Evolutionary conservation across 2,888 invertebrate species (phyloP).

Genomic region (Strigamia crassipes): DNA sequence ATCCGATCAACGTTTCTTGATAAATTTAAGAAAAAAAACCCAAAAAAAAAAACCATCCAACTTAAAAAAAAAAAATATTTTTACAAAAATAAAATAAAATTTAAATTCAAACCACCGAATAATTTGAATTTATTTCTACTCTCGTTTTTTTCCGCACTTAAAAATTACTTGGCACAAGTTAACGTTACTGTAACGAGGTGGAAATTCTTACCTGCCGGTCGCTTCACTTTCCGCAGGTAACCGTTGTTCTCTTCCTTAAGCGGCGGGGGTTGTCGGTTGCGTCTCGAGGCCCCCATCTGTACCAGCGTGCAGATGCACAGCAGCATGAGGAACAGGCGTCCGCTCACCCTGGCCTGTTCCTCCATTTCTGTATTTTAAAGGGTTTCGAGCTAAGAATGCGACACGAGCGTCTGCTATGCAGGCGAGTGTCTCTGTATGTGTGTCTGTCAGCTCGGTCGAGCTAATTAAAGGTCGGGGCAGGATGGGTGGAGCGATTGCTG

Average conservation of each 20-base stretch:
- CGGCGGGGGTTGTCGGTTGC: constrained; percentile 8
- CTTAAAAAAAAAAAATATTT: background rate
- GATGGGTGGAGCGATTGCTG: constrained; percentile 14
- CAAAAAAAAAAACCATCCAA: background rate
- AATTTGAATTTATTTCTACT: background rate
- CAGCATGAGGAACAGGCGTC: constrained; percentile 12
- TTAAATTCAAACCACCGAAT: background rate
- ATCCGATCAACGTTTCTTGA: background rate
- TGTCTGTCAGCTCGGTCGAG: constrained; percentile 13
- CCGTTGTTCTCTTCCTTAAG: constrained; percentile 26
- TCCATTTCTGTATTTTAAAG: background rate
- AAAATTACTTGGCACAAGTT: background rate
- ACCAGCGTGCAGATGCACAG: background rate
- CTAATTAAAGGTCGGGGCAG: constrained; percentile 30
- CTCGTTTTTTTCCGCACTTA: background rate
- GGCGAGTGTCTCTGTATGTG: constrained; percentile 22
- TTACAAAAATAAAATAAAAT: background rate
- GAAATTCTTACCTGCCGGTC: constrained; percentile 22
- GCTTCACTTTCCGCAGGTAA: constrained; percentile 17
- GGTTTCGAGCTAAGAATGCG: background rate
- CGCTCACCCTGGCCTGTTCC: constrained; percentile 26
- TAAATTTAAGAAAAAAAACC: background rate
- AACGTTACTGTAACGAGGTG: background rate
- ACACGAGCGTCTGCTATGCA: constrained; percentile 23
- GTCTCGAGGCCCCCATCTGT: constrained; percentile 1